Conservation (phyloP, 2,113 vertebrate genomes). For the Hydrochoerus hydrochaeris region DNA sequence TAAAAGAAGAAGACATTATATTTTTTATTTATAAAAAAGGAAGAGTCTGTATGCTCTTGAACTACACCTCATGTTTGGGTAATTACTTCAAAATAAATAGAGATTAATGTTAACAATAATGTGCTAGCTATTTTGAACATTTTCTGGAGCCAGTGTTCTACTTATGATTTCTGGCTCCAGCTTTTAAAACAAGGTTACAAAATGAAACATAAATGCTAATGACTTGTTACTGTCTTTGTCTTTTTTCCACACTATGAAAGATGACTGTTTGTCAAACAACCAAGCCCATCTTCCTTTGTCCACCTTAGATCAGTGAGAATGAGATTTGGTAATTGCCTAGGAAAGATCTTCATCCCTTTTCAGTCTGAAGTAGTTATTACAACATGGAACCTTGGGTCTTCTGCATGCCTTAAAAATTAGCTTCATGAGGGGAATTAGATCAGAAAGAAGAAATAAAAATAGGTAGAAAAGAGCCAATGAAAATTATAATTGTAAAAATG, state of each 20-base stretch:
- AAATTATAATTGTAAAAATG: too few relatives aligned
- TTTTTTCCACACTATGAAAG: neutral
- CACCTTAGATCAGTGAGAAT: neutral
- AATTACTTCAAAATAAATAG: neutral
- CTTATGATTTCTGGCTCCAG: neutral
- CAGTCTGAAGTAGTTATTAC: too few relatives aligned
- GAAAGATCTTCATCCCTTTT: neutral
- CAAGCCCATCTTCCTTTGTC: neutral
- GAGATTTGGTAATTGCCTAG: neutral
- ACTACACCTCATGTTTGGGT: neutral
- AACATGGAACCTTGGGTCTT: neutral
- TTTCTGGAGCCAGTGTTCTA: neutral
- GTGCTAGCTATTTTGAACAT: neutral
- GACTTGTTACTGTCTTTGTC: neutral
- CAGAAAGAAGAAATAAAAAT: neutral
- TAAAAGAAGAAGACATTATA: neutral
- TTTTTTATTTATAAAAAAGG: neutral
- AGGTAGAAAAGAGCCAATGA: too few relatives aligned
- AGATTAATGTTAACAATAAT: neutral
- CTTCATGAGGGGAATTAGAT: neutral
- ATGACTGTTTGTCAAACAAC: neutral
- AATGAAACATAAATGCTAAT: neutral
- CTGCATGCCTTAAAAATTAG: neutral
- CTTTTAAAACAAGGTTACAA: neutral
- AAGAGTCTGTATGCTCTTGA: too few relatives aligned